These are phyloP conservation scores for Enoplolaimus lenunculus DNA, from an alignment of 2,888 invertebrate species.

Conservation along the genomic window DNA sequence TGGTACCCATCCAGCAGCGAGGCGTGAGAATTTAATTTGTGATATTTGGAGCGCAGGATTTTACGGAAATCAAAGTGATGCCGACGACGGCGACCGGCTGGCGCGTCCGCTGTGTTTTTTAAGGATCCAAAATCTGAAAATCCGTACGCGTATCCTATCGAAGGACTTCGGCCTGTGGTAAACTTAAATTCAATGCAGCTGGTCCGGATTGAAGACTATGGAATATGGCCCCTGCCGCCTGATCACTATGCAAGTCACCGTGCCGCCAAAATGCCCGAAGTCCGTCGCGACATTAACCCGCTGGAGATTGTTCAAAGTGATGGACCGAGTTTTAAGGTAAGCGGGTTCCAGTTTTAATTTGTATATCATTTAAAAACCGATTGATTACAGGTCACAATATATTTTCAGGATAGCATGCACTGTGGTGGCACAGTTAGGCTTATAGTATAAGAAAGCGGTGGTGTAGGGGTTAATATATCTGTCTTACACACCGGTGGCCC, in stretches of 20 bases:
- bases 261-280: neutral
- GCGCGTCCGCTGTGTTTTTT: constrained; percentile 11
- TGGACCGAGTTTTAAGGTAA: constrained; percentile 23
- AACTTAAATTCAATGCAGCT: constrained; percentile 21
- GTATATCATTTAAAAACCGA: too few species aligned
- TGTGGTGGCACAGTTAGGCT: too few species aligned
- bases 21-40: neutral
- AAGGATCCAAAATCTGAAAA: neutral
- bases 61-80: constrained; percentile 11
- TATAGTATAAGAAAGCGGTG: too few species aligned
- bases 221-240: constrained; percentile 20
- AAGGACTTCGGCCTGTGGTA: constrained; percentile 22
- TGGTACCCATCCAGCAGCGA: neutral
- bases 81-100: neutral
- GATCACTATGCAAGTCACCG: neutral
- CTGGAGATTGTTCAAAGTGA: constrained; percentile 20
- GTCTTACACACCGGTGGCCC: too few species aligned
- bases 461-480: too few species aligned
- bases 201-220: constrained; percentile 18
- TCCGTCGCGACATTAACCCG: constrained; percentile 21
- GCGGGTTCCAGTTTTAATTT: too few species aligned
- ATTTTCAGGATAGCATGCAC: too few species aligned
- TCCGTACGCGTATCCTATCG: constrained; percentile 22
- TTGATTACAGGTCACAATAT: too few species aligned
- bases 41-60: neutral